These are phyloP conservation scores for Ditula angustiorana DNA, from an alignment of 2,888 invertebrate species.

Conservation along the genomic window DNA sequence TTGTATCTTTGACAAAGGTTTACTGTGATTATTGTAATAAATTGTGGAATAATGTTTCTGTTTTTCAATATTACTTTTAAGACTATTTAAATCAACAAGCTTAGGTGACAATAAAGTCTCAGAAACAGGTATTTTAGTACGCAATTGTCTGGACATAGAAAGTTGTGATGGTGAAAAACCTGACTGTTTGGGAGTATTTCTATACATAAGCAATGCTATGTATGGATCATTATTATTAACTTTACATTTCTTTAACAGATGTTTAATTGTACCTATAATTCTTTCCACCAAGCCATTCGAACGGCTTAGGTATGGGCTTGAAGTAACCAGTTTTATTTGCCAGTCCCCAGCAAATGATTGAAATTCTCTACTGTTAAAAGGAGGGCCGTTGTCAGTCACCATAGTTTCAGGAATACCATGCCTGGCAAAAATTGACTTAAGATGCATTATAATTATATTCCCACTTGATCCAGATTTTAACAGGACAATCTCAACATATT, in stretches of 20 bases:
- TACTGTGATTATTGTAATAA: not conserved
- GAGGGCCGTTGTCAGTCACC: not conserved
- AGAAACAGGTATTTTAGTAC: too few relatives aligned
- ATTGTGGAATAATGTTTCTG: not conserved
- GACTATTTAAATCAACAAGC: too few relatives aligned
- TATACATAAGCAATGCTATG: not conserved
- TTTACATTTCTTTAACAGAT: not conserved
- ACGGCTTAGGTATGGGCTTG: constrained; percentile 2
- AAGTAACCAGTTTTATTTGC: not conserved
- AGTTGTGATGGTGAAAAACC: not conserved
- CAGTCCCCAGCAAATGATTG: not conserved
- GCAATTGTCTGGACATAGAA: not conserved
- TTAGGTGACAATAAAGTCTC: too few relatives aligned
- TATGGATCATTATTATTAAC: not conserved
- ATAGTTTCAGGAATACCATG: constrained; percentile 34
- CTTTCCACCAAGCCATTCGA: constrained; percentile 1
- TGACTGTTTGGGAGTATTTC: not conserved
- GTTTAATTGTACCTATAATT: not conserved
- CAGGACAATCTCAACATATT: constrained; percentile 32
- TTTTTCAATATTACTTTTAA: too few relatives aligned
- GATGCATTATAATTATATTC: not conserved
- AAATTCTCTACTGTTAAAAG: not conserved
- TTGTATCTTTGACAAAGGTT: not conserved
- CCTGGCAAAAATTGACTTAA: constrained; percentile 40
- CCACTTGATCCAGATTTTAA: not conserved